These are phyloP conservation scores for Bombyx mori DNA, from an alignment of 1,140 invertebrate species.

Conservation along the genomic window DNA sequence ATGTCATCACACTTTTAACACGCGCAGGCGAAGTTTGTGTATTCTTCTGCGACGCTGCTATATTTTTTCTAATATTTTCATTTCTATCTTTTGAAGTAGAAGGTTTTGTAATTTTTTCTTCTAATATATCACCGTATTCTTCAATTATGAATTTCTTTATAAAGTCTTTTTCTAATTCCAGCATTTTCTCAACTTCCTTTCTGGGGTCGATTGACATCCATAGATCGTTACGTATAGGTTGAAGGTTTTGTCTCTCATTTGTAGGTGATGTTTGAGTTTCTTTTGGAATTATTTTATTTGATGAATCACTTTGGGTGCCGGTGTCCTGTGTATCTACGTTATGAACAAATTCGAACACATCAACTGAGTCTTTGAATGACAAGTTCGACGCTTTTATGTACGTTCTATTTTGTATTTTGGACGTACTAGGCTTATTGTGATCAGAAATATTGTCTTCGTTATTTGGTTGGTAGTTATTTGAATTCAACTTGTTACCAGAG, in stretches of 20 bases:
- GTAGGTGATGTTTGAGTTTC: constrained; percentile 64
- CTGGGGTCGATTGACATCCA: constrained; percentile 41
- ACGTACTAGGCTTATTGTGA: neutral
- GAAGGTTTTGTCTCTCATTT: constrained; percentile 34
- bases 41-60: constrained; percentile 40
- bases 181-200: constrained; percentile 43
- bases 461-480: neutral
- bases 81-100: constrained; percentile 37
- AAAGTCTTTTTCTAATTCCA: constrained; percentile 57
- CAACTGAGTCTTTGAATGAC: constrained; percentile 54
- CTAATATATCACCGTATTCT: constrained; percentile 51
- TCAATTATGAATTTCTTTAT: constrained; percentile 59
- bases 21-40: constrained; percentile 66
- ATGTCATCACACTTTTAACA: constrained; percentile 58
- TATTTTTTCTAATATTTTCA: constrained; percentile 28
- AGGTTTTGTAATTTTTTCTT: constrained; percentile 47
- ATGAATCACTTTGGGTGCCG: constrained; percentile 48
- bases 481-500: constrained; percentile 1
- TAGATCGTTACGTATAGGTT: constrained; percentile 53
- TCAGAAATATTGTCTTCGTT: neutral
- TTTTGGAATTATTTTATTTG: constrained; percentile 44
- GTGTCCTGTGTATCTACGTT: constrained; percentile 54
- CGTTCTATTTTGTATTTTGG: constrained; percentile 21
- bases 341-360: constrained; percentile 63
- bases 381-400: constrained; percentile 42